A percentile compares a stretch with the other conserved stretches of the same genome.
phyloP scores from a whole-genome alignment of 2,888 invertebrate species.

The Brachypalpus laphriformis region DNA sequence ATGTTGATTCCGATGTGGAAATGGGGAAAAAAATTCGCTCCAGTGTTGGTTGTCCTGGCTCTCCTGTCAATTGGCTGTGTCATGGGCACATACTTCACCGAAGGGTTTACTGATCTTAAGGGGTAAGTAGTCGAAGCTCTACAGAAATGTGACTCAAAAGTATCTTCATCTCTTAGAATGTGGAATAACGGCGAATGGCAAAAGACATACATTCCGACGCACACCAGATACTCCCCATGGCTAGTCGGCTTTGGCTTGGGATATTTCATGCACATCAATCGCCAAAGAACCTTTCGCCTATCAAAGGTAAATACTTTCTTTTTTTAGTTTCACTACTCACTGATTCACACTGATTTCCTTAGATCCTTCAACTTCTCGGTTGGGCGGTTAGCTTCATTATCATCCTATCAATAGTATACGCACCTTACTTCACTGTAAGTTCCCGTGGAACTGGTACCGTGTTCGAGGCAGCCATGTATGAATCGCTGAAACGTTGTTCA shows the following conservation, averaged over 20 bases:
- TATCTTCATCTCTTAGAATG: not conserved
- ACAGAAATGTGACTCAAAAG: not conserved
- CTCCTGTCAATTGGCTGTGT: slow-evolving; percentile 56
- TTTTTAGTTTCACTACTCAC: not conserved
- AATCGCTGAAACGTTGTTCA: slow-evolving; percentile 59
- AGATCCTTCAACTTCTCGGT: not conserved
- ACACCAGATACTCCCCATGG: slow-evolving; percentile 75
- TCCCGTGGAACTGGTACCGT: slow-evolving; percentile 10
- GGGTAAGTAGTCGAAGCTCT: slow-evolving; percentile 1
- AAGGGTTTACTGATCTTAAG: slow-evolving; percentile 24
- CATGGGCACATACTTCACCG: slow-evolving; percentile 58
- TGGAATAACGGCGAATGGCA: slow-evolving; percentile 3
- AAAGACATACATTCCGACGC: slow-evolving; percentile 74
- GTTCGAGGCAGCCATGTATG: slow-evolving; percentile 67
- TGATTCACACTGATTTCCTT: not conserved
- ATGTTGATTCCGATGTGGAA: slow-evolving; percentile 81
- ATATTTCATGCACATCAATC: slow-evolving; percentile 69
- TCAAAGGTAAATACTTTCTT: slow-evolving; percentile 7
- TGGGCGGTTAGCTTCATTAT: not conserved
- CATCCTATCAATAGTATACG: not conserved
- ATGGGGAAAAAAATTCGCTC: slow-evolving; percentile 59
- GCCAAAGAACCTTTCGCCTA: slow-evolving; percentile 5
- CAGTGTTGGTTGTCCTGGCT: slow-evolving; percentile 41
- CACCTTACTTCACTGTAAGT: slow-evolving; percentile 1
- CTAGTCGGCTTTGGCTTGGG: slow-evolving; percentile 75